phyloP scores from a whole-genome alignment of 2,113 vertebrate species.

The Nymphicus hollandicus region DNA sequence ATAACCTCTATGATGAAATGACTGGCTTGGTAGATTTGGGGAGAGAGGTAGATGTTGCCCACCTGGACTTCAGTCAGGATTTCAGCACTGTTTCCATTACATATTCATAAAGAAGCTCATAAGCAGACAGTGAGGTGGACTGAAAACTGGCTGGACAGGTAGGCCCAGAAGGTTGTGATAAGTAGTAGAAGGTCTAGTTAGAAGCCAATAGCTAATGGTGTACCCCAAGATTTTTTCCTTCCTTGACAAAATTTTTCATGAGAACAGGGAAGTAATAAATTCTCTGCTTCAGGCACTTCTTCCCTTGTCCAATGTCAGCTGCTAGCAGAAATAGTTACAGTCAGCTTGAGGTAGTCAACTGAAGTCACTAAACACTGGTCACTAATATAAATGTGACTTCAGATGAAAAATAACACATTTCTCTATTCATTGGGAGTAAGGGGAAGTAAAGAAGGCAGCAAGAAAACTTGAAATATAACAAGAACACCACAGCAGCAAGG shows the following conservation, averaged over 20 bases:
- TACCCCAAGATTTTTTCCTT: neutral
- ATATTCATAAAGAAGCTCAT: neutral
- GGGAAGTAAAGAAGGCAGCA: neutral
- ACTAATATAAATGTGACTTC: neutral
- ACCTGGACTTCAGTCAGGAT: neutral
- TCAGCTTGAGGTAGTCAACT: neutral
- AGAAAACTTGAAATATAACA: neutral
- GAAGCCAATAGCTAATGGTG: neutral
- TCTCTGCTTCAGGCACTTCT: neutral
- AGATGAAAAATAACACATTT: neutral
- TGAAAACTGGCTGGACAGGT: neutral
- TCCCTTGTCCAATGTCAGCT: neutral
- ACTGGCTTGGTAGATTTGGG: neutral
- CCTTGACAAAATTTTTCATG: neutral
- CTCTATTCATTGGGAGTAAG: rapidly evolving
- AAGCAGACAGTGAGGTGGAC: neutral
- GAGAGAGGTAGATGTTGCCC: neutral
- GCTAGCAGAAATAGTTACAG: neutral
- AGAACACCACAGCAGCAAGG: neutral
- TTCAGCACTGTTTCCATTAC: neutral
- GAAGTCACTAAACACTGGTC: neutral
- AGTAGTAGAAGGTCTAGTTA: neutral
- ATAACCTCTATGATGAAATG: neutral
- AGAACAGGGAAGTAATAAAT: neutral
- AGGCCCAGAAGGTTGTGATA: neutral